phyloP scores from a whole-genome alignment of 2,888 invertebrate species.

The Drosophila barbarae region DNA sequence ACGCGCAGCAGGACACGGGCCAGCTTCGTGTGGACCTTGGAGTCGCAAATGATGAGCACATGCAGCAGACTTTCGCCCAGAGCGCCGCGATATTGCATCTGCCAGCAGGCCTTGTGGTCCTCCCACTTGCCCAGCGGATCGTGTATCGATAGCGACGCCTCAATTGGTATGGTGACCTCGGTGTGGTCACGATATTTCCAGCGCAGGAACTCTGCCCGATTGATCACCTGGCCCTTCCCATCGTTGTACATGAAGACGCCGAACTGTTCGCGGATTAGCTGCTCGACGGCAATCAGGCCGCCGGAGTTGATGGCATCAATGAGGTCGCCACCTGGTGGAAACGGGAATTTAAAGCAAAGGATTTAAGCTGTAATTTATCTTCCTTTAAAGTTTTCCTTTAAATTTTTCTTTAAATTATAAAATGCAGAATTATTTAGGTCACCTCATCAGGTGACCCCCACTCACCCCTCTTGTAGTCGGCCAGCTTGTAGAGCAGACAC shows the following conservation, averaged over 20 bases:
- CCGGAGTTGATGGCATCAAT: slow-evolving; percentile 92
- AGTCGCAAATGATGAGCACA: slow-evolving; percentile 96
- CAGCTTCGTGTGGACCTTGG: slow-evolving; percentile 85
- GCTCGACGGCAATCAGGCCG: slow-evolving; percentile 90
- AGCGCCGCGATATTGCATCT: slow-evolving; percentile 96
- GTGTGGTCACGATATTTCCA: slow-evolving; percentile 94
- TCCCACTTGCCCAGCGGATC: slow-evolving; percentile 93
- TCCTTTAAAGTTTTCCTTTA: no score
- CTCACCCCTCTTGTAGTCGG: slow-evolving; percentile 92
- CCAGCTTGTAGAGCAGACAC: slow-evolving; percentile 91
- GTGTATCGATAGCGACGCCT: slow-evolving; percentile 90
- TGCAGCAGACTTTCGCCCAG: slow-evolving; percentile 97
- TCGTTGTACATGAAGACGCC: slow-evolving; percentile 92
- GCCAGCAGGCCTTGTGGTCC: slow-evolving; percentile 98
- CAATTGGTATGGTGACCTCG: slow-evolving; percentile 91
- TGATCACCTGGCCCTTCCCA: slow-evolving; percentile 91
- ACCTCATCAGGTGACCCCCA: not conserved
- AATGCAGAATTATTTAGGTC: not conserved
- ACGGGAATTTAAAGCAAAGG: no score
- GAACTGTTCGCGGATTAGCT: slow-evolving; percentile 91
- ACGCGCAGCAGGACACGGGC: slow-evolving; percentile 94
- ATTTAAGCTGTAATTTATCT: no score
- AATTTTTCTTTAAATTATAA: no score
- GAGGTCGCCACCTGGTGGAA: slow-evolving; percentile 86
- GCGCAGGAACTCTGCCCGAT: slow-evolving; percentile 91